These are phyloP conservation scores for Sphenopsis melanotis DNA, from an alignment of 2,797 vertebrate species.

Conservation along the genomic window DNA sequence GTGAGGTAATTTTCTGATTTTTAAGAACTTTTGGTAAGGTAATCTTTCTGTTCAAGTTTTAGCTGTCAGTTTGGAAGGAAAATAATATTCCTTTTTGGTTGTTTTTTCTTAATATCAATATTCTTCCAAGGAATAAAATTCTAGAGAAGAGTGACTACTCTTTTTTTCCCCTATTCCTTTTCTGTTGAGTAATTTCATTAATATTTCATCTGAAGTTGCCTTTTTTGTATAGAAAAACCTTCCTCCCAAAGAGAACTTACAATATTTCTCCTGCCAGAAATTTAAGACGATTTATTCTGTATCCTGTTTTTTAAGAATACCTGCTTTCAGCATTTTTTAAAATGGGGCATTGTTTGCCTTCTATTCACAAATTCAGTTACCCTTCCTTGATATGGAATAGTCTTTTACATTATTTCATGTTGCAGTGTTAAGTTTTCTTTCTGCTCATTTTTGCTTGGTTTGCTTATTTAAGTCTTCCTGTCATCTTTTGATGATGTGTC, in stretches of 20 bases:
- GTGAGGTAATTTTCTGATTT: neutral
- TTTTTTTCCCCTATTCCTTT: neutral
- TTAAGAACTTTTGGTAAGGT: neutral
- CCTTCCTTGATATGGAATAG: constrained; percentile 24
- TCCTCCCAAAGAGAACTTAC: neutral
- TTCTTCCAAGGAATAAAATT: neutral
- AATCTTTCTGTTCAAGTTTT: neutral
- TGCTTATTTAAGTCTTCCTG: constrained; percentile 22
- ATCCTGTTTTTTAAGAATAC: neutral
- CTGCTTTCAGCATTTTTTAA: neutral
- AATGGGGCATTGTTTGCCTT: neutral
- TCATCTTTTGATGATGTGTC: constrained; percentile 46
- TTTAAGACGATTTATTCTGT: neutral
- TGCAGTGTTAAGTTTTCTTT: constrained; percentile 45
- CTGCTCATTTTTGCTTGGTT: constrained; percentile 56
- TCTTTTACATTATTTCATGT: constrained; percentile 53
- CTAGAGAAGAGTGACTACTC: neutral
- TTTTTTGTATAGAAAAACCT: neutral
- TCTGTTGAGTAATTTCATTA: neutral
- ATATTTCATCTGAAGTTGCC: neutral
- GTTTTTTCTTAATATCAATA: neutral
- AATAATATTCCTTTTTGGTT: neutral
- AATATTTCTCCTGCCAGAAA: constrained; percentile 8
- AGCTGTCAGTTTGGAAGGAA: neutral
- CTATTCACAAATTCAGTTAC: constrained; percentile 62